These are phyloP conservation scores for Napeogenes sylphis DNA, from an alignment of 2,888 invertebrate species.

Conservation along the genomic window DNA sequence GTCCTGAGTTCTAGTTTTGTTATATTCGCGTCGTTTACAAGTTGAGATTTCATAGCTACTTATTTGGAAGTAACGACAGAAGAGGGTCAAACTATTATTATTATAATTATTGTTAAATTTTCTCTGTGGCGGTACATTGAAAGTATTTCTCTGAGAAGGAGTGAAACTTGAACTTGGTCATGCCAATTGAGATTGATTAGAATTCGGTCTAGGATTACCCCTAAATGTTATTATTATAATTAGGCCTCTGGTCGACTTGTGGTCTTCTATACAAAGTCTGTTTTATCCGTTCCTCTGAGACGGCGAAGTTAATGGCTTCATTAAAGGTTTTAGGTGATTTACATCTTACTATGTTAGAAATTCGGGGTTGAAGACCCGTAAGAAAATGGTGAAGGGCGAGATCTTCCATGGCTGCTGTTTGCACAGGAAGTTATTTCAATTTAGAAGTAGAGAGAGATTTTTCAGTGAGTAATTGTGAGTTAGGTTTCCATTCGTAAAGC, in stretches of 20 bases:
- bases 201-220: no score
- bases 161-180: not conserved
- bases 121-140: not conserved
- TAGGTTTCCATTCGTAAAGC: slow-evolving; percentile 32
- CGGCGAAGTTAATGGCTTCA: not conserved
- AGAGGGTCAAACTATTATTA: not conserved
- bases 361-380: slow-evolving; percentile 15
- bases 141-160: not conserved
- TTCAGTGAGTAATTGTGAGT: slow-evolving; percentile 34
- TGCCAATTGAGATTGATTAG: not conserved
- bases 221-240: no score
- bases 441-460: slow-evolving; percentile 22
- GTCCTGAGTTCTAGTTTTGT: not conserved
- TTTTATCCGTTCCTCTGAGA: not conserved
- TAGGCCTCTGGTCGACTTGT: no score
- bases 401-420: slow-evolving; percentile 35
- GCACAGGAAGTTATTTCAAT: slow-evolving; percentile 17
- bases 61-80: no score
- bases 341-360: no score
- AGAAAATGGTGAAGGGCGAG: slow-evolving; percentile 31
- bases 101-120: slow-evolving; percentile 2
- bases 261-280: not conserved
- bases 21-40: no score
- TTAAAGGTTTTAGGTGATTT: slow-evolving; percentile 6
- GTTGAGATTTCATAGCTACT: no score